Conservation (phyloP, 2,888 invertebrate genomes). For the Caenorhabditis sinica region DNA sequence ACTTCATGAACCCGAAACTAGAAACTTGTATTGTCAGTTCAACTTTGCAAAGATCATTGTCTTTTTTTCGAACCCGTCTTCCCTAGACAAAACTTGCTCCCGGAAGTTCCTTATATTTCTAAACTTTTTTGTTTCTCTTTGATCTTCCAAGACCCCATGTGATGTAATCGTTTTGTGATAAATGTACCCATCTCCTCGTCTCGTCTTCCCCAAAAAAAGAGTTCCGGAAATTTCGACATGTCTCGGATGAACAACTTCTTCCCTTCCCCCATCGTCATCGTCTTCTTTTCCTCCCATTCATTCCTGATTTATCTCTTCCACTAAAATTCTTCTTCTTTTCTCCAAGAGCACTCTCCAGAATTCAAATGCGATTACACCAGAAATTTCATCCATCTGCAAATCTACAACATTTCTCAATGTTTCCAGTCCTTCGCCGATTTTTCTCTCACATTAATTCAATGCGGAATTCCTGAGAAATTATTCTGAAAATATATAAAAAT, state of each 20-base stretch:
- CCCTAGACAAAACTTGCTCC: conserved; percentile 10
- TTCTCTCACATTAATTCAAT: conserved; percentile 47
- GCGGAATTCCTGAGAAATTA: conserved; percentile 17
- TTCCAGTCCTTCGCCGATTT: conserved; percentile 51
- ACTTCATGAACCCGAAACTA: too few relatives aligned
- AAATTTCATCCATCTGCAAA: conserved; percentile 8
- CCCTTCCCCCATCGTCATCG: conserved; percentile 5
- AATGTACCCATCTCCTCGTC: neutral
- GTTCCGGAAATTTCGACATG: conserved; percentile 15
- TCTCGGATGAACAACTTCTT: conserved; percentile 20
- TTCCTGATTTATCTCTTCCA: conserved; percentile 23
- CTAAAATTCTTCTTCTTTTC: neutral
- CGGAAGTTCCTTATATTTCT: conserved; percentile 1
- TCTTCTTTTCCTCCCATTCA: conserved; percentile 11
- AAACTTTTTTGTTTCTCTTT: conserved; percentile 8
- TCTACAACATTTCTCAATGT: conserved; percentile 4
- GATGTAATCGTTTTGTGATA: conserved; percentile 18
- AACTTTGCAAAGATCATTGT: neutral
- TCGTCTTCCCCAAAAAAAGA: neutral
- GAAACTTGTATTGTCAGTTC: too few relatives aligned
- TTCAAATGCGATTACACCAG: conserved; percentile 51
- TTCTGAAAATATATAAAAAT: conserved; percentile 9
- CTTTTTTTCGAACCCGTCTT: neutral
- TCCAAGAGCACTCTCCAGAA: conserved; percentile 15
- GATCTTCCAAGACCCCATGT: neutral